phyloP scores from a whole-genome alignment of 2,888 invertebrate genomes.

The Timema podura region DNA sequence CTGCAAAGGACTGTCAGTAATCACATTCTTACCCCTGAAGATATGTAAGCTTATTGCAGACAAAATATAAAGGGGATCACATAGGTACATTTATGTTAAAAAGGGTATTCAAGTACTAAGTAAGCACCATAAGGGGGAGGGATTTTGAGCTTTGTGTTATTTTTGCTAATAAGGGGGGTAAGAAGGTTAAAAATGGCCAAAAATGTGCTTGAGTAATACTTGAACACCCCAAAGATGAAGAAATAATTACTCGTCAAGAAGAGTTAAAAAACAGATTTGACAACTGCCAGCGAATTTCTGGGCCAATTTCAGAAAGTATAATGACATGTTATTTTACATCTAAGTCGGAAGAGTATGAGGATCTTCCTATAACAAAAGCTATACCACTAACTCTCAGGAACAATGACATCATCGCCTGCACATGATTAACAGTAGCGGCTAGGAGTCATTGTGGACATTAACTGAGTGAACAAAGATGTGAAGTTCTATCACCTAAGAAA shows the following conservation, averaged over 20 bases:
- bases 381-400: not conserved
- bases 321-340: not conserved
- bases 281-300: not conserved
- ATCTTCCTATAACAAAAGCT: not conserved
- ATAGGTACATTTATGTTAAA: too few relatives aligned
- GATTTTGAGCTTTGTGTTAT: too few relatives aligned
- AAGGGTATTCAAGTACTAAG: too few relatives aligned
- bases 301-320: not conserved
- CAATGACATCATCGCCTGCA: too few relatives aligned
- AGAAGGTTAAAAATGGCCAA: too few relatives aligned
- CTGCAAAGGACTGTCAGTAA: not conserved
- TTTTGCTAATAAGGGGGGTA: too few relatives aligned
- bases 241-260: not conserved
- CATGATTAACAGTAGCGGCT: not conserved
- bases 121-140: too few relatives aligned
- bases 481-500: not conserved
- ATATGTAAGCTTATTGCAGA: too few relatives aligned
- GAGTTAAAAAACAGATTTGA: not conserved
- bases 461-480: not conserved
- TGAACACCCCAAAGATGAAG: not conserved
- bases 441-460: not conserved
- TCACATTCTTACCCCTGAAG: slow-evolving; percentile 13
- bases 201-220: too few relatives aligned
- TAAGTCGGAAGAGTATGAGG: not conserved
- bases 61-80: too few relatives aligned